Base-by-base conservation (phyloP, 2,888 invertebrate species). In the Dolichopus griseipennis region DNA sequence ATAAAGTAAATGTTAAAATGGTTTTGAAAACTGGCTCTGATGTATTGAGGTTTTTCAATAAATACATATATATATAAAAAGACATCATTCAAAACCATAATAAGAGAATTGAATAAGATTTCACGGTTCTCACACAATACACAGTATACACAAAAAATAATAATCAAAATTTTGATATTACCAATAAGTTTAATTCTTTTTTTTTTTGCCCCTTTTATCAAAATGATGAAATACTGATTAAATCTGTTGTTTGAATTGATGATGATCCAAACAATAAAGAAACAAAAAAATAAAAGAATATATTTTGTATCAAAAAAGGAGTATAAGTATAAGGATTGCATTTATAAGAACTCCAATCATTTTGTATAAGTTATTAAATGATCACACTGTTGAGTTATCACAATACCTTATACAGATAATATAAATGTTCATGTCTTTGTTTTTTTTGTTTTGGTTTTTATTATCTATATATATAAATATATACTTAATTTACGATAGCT, bases 321-420 rank as follows among this genome's bases (percentile, higher is more conserved):
- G 15, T 37, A 34, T 34, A 37, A 8, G 37, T 37, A 34, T 34
- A 37, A 8, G 12, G 37, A 37, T 37, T 10, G 3, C 37, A 27
- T 27, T 27, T 27, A 27, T 37, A 37, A 37, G 37, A 12, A 8
- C 37, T 37, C 27, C 5, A 5, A 27, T 27, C 27, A 18, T 52
- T 52, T n/a, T n/a, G n/a, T n/a, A 18, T 52, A 52, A 52, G n/a
- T 52, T 52, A 52, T 52, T 52, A 52, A 52, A 52, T 52, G 52
- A 52, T 52, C 52, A n/a, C 15, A 52, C 52, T 52, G 52, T 18
- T 52, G 18, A 52, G 18, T 12, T 52, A 52, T n/a, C 52, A n/a
- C 52, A 52, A 52, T 52, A 52, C 52, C 52, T 18, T 52, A 52
- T 52, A 52, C 9, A 52, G 52, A 52, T 52, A 15, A 52, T 9